Percentiles rank a stretch among this genome's conserved stretches.
Conservation (phyloP, 2,888 invertebrate genomes). For the Meteorus colon region DNA sequence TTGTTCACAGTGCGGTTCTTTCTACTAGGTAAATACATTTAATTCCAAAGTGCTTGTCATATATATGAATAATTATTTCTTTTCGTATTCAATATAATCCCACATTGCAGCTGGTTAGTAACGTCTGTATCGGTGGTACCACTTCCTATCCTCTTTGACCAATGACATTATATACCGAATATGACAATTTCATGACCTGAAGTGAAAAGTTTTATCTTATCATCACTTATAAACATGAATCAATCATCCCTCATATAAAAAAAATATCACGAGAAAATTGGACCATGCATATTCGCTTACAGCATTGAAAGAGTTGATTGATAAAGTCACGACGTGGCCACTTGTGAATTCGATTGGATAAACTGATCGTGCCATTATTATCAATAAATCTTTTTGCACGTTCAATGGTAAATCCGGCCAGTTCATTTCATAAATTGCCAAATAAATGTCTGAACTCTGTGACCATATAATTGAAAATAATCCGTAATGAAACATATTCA, state of each 20-base stretch:
- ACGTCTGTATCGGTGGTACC: no score
- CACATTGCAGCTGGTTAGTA: no score
- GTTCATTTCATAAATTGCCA: slow-evolving; percentile 57
- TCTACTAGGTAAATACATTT: no score
- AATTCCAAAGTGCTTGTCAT: no score
- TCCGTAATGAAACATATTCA: no score
- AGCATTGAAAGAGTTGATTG: slow-evolving; percentile 58
- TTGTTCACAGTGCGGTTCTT: no score
- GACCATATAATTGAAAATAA: not conserved
- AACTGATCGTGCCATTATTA: slow-evolving; percentile 52
- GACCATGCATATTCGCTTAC: slow-evolving; percentile 44
- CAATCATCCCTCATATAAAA: no score
- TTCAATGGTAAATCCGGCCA: slow-evolving; percentile 52
- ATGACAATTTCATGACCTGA: slow-evolving; percentile 18
- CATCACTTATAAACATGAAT: no score
- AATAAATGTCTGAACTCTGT: slow-evolving; percentile 53
- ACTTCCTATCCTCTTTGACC: not conserved
- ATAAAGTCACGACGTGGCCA: slow-evolving; percentile 56
- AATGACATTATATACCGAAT: not conserved
- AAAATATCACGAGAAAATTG: not conserved
- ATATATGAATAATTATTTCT: no score
- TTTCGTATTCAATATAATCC: no score
- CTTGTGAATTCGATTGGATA: slow-evolving; percentile 59
- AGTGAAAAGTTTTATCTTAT: not conserved
- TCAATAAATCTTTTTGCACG: slow-evolving; percentile 51